Evolutionary conservation across 1,140 invertebrate genomes (phyloP).

Genomic region (Anagrus nilaparvatae): DNA sequence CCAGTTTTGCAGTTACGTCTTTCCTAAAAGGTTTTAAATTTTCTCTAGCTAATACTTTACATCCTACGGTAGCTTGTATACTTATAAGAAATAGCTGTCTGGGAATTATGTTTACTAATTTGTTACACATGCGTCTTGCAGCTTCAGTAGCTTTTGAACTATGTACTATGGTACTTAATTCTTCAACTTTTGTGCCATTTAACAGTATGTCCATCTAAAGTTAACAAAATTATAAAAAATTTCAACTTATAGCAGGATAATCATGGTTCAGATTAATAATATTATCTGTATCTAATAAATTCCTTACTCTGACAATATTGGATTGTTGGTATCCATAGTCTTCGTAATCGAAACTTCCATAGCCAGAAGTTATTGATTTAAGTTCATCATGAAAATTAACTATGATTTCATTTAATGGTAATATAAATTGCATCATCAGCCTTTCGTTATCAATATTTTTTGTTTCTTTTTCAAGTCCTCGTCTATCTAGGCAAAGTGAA

Average conservation of each 20-base stretch:
- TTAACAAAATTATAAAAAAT: no score
- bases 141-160: conserved; percentile 51
- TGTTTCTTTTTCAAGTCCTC: conserved; percentile 66
- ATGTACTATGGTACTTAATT: conserved; percentile 80
- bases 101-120: conserved; percentile 82
- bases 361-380: conserved; percentile 84
- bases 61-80: conserved; percentile 77
- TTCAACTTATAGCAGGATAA: conserved; percentile 1
- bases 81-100: conserved; percentile 76
- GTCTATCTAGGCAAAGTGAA: conserved; percentile 62
- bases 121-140: conserved; percentile 61
- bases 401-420: conserved; percentile 90
- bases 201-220: conserved; percentile 66
- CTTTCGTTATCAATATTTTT: conserved; percentile 73
- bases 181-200: conserved; percentile 76
- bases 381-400: conserved; percentile 90
- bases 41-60: conserved; percentile 77
- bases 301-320: conserved; percentile 59
- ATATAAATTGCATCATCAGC: conserved; percentile 68
- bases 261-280: conserved; percentile 1
- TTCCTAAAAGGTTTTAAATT: conserved; percentile 80
- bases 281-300: conserved; percentile 4
- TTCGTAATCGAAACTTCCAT: conserved; percentile 97
- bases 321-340: conserved; percentile 72
- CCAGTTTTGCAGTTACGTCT: conserved; percentile 88